Conservation (phyloP, 2,888 invertebrate species). For the Synergus laeviventris region DNA sequence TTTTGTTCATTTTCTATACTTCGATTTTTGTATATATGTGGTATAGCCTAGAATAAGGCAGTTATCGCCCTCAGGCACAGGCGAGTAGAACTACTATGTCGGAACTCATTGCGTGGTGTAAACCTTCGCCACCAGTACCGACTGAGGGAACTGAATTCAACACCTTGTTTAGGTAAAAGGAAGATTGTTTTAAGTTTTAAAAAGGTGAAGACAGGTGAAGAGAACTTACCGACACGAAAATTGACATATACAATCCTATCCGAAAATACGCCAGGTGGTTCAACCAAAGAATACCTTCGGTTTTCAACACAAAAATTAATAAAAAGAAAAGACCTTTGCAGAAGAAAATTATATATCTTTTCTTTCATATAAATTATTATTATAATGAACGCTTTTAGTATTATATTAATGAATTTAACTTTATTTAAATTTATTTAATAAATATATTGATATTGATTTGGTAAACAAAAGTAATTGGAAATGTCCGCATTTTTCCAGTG, state of each 20-base stretch:
- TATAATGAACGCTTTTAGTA: neutral
- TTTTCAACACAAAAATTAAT: no score
- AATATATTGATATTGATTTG: neutral
- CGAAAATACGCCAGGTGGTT: neutral
- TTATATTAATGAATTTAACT: neutral
- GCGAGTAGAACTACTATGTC: neutral
- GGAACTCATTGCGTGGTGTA: neutral
- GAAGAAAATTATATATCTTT: neutral
- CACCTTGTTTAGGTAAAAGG: conserved; percentile 27
- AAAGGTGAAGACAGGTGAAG: neutral
- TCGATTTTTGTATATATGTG: neutral
- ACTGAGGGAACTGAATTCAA: conserved; percentile 15
- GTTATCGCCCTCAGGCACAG: conserved; percentile 15
- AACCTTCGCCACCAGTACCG: neutral
- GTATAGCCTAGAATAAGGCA: neutral
- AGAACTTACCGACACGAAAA: conserved; percentile 9
- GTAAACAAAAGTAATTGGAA: no score
- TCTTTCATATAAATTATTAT: neutral
- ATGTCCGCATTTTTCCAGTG: no score
- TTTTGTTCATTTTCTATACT: neutral
- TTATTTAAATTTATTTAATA: neutral
- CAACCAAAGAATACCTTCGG: no score
- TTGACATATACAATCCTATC: neutral
- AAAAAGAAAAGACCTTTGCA: neutral
- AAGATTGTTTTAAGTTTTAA: neutral